A percentile compares a stretch with the other conserved stretches of the same genome.
Evolutionary conservation across 2,113 vertebrate species (phyloP).

Genomic region (Ailurus styani): DNA sequence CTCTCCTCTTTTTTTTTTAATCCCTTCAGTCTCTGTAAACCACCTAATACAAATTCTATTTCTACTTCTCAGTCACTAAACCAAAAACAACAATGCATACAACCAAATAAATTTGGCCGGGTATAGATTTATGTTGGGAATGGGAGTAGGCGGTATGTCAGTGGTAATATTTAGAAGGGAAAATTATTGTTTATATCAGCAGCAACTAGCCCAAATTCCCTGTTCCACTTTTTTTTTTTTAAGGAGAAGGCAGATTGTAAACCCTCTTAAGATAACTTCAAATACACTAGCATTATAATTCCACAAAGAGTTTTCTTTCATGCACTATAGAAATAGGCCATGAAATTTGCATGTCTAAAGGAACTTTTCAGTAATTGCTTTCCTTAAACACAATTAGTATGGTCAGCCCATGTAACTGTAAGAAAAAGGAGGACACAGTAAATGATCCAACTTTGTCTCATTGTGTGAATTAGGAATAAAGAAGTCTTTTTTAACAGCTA

Average conservation of each 20-base stretch:
- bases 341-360: conserved; percentile 54
- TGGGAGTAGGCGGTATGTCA: neutral
- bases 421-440: conserved; percentile 22
- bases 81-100: neutral
- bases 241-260: neutral
- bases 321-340: conserved; percentile 34
- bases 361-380: conserved; percentile 49
- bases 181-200: neutral
- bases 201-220: neutral
- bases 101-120: neutral
- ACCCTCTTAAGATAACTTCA: conserved; percentile 42
- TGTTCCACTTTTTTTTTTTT: neutral
- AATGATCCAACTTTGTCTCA: neutral
- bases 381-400: conserved; percentile 27
- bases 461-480: neutral
- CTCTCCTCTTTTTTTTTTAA: neutral
- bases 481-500: neutral
- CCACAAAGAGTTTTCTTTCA: conserved; percentile 31
- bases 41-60: neutral
- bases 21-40: neutral
- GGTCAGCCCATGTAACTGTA: neutral
- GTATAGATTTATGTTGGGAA: neutral
- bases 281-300: conserved; percentile 34
- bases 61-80: neutral
- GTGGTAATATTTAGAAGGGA: neutral